A percentile compares a stretch with the other conserved stretches of the same genome.
These are phyloP conservation scores for Nasonia oneida DNA, from an alignment of 2,888 invertebrate genomes.

Conservation along the genomic window DNA sequence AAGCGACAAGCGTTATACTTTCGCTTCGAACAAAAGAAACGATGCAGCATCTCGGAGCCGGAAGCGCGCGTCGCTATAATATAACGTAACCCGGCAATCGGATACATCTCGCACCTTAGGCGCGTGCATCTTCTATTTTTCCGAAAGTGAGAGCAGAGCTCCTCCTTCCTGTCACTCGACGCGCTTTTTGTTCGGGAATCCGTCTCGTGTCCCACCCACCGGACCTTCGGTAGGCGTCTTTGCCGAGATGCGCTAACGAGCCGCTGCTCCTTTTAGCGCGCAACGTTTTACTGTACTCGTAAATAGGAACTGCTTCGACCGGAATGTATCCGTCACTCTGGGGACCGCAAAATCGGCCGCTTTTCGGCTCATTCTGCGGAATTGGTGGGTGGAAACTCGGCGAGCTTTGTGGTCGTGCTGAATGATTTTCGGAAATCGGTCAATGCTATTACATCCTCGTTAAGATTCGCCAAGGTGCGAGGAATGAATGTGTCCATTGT, in stretches of 20 bases:
- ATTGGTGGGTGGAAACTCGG: background rate
- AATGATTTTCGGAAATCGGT: background rate
- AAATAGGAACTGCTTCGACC: background rate
- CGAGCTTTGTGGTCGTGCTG: background rate
- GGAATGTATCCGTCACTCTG: background rate
- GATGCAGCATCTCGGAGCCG: conserved; percentile 18
- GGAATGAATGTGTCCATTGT: background rate
- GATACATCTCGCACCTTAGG: conserved; percentile 42
- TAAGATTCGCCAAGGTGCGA: background rate
- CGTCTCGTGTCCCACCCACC: conserved; percentile 8
- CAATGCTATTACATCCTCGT: background rate
- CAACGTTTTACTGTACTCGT: background rate
- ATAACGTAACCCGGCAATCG: conserved; percentile 24
- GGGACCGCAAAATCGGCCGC: background rate
- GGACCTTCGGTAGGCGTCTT: background rate
- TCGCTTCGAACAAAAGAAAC: background rate
- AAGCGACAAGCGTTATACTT: too few relatives aligned
- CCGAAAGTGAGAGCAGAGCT: background rate
- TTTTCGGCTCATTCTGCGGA: background rate
- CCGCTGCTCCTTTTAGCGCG: background rate
- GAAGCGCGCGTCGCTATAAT: conserved; percentile 31
- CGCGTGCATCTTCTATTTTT: conserved; percentile 31
- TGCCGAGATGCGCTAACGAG: conserved; percentile 23
- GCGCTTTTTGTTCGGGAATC: conserved; percentile 37
- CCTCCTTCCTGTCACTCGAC: conserved; percentile 58